A percentile compares a stretch with the other conserved stretches of the same genome.
phyloP scores from a whole-genome alignment of 2,797 vertebrate species.

The Sebastes trivittatus region DNA sequence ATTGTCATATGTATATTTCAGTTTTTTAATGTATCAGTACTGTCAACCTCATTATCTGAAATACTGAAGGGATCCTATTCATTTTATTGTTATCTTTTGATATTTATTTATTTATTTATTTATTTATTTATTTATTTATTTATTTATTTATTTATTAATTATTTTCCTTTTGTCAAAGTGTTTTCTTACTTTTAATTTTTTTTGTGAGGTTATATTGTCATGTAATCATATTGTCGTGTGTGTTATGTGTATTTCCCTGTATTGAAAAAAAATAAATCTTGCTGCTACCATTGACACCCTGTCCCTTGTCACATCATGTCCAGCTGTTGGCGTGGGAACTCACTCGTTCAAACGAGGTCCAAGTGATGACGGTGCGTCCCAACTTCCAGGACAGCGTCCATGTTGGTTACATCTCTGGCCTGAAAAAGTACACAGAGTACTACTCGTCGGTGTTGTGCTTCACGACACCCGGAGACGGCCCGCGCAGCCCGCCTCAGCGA shows the following conservation, averaged over 20 bases:
- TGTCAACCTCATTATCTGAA: neutral
- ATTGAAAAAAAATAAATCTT: neutral
- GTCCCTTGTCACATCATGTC: neutral
- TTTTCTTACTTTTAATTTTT: neutral
- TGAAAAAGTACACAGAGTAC: constrained; percentile 94
- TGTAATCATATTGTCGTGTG: neutral
- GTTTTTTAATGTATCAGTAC: neutral
- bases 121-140: too few relatives aligned
- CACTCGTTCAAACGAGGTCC: constrained; percentile 85
- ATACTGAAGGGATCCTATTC: neutral
- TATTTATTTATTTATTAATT: too few relatives aligned
- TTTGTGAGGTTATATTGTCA: neutral
- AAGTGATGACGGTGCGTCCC: constrained; percentile 90
- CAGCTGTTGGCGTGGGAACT: constrained; percentile 96
- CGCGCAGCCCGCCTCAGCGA: constrained; percentile 89
- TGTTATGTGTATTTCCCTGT: fast-evolving
- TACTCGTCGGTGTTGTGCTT: constrained; percentile 93
- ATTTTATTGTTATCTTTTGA: neutral
- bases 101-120: neutral
- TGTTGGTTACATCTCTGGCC: constrained; percentile 88
- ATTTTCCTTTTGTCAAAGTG: too few relatives aligned
- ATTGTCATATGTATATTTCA: too few relatives aligned
- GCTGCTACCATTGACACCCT: neutral
- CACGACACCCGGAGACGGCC: constrained; percentile 96
- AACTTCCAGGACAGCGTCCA: constrained; percentile 97